These are phyloP conservation scores for Nycticryphes semicollaris DNA, from an alignment of 2,113 vertebrate genomes.

Conservation along the genomic window DNA sequence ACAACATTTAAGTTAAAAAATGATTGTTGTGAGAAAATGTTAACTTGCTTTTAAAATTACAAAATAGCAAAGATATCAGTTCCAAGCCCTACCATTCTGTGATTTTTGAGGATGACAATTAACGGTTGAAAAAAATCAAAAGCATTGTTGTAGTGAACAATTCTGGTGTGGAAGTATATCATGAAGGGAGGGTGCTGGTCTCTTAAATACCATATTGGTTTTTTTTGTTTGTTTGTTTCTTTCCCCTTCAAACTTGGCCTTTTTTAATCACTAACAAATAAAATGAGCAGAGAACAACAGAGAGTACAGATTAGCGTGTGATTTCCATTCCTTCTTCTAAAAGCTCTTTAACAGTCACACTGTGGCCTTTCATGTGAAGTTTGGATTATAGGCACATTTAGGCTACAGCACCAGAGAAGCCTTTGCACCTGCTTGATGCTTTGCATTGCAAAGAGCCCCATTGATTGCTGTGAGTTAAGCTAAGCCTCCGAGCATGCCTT, in stretches of 20 bases:
- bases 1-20: neutral
- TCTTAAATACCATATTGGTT: neutral
- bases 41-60: neutral
- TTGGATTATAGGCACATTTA: neutral
- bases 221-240: neutral
- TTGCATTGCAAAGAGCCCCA: neutral
- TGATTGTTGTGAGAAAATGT: neutral
- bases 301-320: conserved; percentile 27
- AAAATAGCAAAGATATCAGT: neutral
- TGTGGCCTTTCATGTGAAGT: neutral
- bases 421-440: neutral
- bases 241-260: neutral
- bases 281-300: neutral
- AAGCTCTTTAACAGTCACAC: conserved; percentile 9
- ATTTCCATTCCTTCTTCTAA: conserved; percentile 31
- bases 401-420: neutral
- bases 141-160: neutral
- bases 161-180: neutral
- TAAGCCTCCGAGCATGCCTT: neutral
- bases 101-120: neutral
- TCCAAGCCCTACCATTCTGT: neutral
- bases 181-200: neutral
- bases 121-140: neutral
- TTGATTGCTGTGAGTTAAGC: neutral
- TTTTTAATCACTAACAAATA: conserved; percentile 1